Evolutionary conservation across 37 sponge, comb jelly and placozoan species (phyloP), one percentile per base, ranked within the genome.

Genomic region (Chondrosia reniformis): DNA sequence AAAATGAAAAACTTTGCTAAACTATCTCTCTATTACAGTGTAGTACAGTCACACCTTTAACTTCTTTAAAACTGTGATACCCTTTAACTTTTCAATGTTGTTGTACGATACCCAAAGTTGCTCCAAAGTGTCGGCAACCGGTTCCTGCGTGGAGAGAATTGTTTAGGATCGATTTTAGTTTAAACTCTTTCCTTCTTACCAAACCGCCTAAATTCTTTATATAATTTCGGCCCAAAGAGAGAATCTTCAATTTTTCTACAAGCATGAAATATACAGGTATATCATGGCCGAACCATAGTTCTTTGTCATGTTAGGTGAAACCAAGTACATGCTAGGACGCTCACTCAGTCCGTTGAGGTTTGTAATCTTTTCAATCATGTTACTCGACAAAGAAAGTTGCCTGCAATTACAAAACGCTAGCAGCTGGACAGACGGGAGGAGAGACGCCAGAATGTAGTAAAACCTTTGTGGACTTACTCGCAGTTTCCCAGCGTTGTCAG

Each of bases 61-160:
- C 45, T 98, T 98, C 27, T 80, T 84, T 28, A 98, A 80, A 0
- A 90, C 96, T 36, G 91, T 88, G 33, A 98, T 84, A 22, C 99
- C 99, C 45, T 93, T 95, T 59, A 98, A 65, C 55, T 98, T 98
- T 76, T 98, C 99, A 55, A 98, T 85, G 52, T 80, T 80, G 80
- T 98, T 98, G 77, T 98, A 98, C 0, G 96, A 95, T 49, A 98
- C 88, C 99, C 99, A 98, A 41, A 98, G 85, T 55, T 98, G 86
- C 66, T 98, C 91, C 75, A 98, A 73, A 5, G 93, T 98, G 71
- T 95, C 96, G 27, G 88, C 88, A 3, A 98, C 95, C 27, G 91
- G 88, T 38, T 98, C 99, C 92, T 91, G 46, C 24, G 21, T 30
- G 17, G 34, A 17, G 77, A 33, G 28, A 54, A 13, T 6, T 46